Percentiles rank a stretch among this genome's conserved stretches.
phyloP scores from a whole-genome alignment of 2,113 vertebrate species.

The Pelecanoides urinatrix region DNA sequence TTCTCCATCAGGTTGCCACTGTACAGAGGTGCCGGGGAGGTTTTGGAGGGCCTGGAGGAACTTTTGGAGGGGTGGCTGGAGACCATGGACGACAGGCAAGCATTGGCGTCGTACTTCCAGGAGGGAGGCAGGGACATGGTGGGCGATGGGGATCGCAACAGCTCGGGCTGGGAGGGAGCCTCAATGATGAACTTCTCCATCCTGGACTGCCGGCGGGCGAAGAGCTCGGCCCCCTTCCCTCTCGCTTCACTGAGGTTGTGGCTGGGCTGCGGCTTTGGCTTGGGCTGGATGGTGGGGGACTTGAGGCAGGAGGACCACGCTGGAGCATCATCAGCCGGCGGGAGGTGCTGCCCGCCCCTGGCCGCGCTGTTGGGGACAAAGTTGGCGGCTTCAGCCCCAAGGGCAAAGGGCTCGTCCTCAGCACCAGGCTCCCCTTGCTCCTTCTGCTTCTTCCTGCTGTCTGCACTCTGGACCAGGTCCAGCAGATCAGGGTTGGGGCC shows the following conservation, averaged over 20 bases:
- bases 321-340: constrained; percentile 29
- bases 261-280: constrained; percentile 80
- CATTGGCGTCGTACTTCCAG: constrained; percentile 88
- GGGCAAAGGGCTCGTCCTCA: constrained; percentile 89
- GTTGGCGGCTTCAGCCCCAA: constrained; percentile 95
- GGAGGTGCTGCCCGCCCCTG: constrained; percentile 29
- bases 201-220: constrained; percentile 89
- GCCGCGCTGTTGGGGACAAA: constrained; percentile 75
- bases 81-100: constrained; percentile 69
- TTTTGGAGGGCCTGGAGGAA: constrained; percentile 74
- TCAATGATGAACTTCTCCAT: constrained; percentile 94
- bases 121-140: constrained; percentile 95
- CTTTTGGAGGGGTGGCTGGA: constrained; percentile 66
- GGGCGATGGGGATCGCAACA: constrained; percentile 85
- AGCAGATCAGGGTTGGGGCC: constrained; percentile 92
- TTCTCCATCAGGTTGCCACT: constrained; percentile 73
- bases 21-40: constrained; percentile 74
- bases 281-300: constrained; percentile 84
- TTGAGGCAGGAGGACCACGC: constrained; percentile 94
- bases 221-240: constrained; percentile 93
- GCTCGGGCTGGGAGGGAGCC: constrained; percentile 65
- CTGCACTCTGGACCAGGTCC: constrained; percentile 88
- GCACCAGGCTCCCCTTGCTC: constrained; percentile 73
- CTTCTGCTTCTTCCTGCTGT: constrained; percentile 84
- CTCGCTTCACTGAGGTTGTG: constrained; percentile 87